Percentiles rank a stretch among this genome's conserved stretches.
phyloP scores from a whole-genome alignment of 1,140 invertebrate species.

The Apis florea region DNA sequence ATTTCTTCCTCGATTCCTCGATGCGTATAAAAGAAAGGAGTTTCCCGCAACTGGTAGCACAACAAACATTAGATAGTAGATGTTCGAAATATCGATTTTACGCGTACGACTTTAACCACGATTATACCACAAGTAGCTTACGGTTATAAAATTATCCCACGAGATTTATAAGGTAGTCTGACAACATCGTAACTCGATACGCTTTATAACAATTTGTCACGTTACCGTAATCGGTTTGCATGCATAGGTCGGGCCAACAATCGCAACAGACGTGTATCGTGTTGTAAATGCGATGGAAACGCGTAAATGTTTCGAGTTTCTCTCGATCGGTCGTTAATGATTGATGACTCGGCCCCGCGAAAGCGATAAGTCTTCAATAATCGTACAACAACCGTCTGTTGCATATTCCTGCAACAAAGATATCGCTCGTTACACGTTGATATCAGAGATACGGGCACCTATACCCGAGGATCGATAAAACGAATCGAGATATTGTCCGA shows the following conservation, averaged over 20 bases:
- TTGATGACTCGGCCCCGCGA: slow-evolving; percentile 35
- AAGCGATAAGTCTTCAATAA: slow-evolving; percentile 34
- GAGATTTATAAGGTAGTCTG: slow-evolving; percentile 8
- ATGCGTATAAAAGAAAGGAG: background rate
- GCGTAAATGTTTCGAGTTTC: slow-evolving; percentile 42
- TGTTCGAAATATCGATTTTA: background rate
- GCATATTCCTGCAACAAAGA: slow-evolving; percentile 7
- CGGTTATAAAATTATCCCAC: slow-evolving; percentile 28
- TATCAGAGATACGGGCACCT: slow-evolving; percentile 18
- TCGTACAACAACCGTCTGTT: background rate
- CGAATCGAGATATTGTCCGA: slow-evolving; percentile 38
- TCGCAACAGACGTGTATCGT: slow-evolving; percentile 19
- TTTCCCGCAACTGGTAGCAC: background rate
- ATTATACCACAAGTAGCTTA: background rate
- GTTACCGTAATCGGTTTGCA: slow-evolving; percentile 18
- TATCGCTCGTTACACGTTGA: background rate
- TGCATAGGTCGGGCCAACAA: slow-evolving; percentile 4
- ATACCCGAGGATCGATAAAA: slow-evolving; percentile 19
- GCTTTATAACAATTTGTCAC: slow-evolving; percentile 42
- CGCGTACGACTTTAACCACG: background rate
- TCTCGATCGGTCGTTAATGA: slow-evolving; percentile 30
- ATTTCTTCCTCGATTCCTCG: background rate
- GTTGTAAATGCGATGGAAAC: slow-evolving; percentile 1
- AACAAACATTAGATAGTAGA: slow-evolving; percentile 1
- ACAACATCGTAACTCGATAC: background rate